Conservation (phyloP, 2,888 invertebrate species). For the Eudemis profundana region DNA sequence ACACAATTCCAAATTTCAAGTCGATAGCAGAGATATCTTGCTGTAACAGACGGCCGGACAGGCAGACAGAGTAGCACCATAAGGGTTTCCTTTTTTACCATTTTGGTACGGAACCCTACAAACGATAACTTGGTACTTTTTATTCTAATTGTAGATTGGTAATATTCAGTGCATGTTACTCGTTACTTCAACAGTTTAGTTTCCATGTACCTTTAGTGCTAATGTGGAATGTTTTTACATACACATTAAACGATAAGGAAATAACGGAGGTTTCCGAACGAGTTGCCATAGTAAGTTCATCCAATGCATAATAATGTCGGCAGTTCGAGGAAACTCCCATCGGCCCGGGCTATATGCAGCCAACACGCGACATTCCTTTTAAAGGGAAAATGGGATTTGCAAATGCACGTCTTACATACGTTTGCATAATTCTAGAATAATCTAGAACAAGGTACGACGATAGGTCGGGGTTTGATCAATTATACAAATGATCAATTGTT, state of each 20-base stretch:
- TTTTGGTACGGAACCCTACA: no score
- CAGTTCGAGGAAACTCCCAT: slow-evolving; percentile 54
- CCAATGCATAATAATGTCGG: slow-evolving; percentile 62
- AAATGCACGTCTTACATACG: slow-evolving; percentile 23
- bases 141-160: background rate
- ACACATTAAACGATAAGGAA: slow-evolving; percentile 15
- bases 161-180: background rate
- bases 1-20: no score
- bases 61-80: no score
- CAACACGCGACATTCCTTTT: slow-evolving; percentile 47
- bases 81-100: no score
- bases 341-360: slow-evolving; percentile 45
- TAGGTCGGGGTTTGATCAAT: background rate
- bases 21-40: no score
- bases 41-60: no score
- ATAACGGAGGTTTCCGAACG: slow-evolving; percentile 40
- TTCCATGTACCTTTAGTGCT: background rate
- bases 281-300: slow-evolving; percentile 48
- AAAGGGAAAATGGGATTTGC: slow-evolving; percentile 33
- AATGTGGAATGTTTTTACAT: background rate
- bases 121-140: background rate
- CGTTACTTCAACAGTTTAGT: slow-evolving; percentile 1
- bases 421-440: slow-evolving; percentile 23
- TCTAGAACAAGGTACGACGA: background rate
- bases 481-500: background rate